Evolutionary conservation across 1,140 invertebrate genomes (phyloP).

Genomic region (Drosophila watanabei): DNA sequence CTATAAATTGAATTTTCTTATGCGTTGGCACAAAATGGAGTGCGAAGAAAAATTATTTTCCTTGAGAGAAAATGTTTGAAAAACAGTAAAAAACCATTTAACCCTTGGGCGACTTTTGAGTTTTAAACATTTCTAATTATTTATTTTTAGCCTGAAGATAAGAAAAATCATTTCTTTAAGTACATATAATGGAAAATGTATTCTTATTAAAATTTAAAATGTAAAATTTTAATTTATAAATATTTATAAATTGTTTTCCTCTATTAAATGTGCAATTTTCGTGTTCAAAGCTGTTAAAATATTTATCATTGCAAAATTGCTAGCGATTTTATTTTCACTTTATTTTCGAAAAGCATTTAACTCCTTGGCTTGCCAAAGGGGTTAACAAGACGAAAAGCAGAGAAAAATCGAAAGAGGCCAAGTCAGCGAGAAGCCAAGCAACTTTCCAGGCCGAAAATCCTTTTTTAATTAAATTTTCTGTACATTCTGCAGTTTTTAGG

Average conservation of each 20-base stretch:
- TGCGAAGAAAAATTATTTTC: conserved; percentile 61
- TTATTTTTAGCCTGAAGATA: background rate
- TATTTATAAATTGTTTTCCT: background rate
- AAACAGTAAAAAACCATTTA: background rate
- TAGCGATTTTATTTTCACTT: background rate
- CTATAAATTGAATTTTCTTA: conserved; percentile 82
- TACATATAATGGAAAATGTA: background rate
- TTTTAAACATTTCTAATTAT: background rate
- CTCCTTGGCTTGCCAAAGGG: conserved; percentile 3
- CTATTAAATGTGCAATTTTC: background rate
- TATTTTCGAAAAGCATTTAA: conserved; percentile 3
- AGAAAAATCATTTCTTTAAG: background rate
- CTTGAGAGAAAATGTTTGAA: conserved; percentile 37
- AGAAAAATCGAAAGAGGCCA: conserved; percentile 44
- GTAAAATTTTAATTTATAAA: background rate
- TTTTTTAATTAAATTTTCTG: conserved; percentile 84
- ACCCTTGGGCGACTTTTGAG: background rate
- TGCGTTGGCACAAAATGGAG: conserved; percentile 58
- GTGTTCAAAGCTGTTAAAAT: background rate
- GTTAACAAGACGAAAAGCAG: conserved; percentile 14
- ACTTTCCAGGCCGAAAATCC: conserved; percentile 78
- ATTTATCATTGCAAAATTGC: background rate
- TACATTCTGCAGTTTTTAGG: conserved; percentile 83
- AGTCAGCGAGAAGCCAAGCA: conserved; percentile 78
- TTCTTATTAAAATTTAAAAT: fast-evolving